Conservation (phyloP, 1,140 invertebrate genomes). For the Brachionus rotundiformis region DNA sequence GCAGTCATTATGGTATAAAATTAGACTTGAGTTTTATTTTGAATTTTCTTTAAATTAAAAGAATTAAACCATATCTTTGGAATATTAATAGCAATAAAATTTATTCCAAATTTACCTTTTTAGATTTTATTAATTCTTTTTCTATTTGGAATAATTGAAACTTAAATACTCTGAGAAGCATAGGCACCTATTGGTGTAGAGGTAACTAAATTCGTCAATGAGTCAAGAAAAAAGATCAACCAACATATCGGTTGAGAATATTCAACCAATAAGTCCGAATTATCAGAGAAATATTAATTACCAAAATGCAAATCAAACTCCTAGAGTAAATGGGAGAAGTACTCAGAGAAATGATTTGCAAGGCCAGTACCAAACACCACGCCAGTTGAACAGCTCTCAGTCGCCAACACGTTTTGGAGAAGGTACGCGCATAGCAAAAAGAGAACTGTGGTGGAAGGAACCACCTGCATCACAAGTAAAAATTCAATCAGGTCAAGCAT, state of each 20-base stretch:
- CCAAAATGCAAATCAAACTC: background rate
- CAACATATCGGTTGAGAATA: constrained; percentile 30
- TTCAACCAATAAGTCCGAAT: background rate
- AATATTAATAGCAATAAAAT: background rate
- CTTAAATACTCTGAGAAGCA: background rate
- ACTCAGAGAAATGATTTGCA: constrained; percentile 6
- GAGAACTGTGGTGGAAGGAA: constrained; percentile 49
- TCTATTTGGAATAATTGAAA: background rate
- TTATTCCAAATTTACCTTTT: background rate
- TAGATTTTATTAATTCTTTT: background rate
- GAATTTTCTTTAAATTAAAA: background rate
- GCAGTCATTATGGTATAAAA: background rate
- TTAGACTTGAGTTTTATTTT: background rate
- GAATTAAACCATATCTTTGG: background rate
- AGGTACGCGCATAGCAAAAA: constrained; percentile 28
- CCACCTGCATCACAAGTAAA: constrained; percentile 16
- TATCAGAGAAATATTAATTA: constrained; percentile 2
- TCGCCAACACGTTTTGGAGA: constrained; percentile 23
- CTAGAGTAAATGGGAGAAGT: background rate
- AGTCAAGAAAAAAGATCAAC: constrained; percentile 23
- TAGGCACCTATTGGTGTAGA: background rate
- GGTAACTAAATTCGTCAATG: background rate
- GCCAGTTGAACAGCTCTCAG: background rate
- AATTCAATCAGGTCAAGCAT: background rate
- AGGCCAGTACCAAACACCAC: background rate